Evolutionary conservation across 92 coral and sea anemone species (phyloP).

Genomic region (Ricordea florida): DNA sequence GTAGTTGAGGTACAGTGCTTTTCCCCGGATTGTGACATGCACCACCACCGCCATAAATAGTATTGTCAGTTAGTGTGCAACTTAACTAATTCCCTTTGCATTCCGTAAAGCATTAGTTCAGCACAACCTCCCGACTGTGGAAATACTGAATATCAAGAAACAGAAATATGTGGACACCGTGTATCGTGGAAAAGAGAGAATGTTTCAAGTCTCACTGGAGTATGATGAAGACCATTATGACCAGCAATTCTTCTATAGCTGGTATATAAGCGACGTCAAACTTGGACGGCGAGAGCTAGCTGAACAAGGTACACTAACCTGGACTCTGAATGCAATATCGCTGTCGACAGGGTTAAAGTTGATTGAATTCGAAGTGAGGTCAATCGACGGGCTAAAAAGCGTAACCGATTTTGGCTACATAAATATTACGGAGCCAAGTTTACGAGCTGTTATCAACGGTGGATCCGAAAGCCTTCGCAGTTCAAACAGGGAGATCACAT

Average conservation of each 20-base stretch:
- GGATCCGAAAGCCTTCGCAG: not conserved
- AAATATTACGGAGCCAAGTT: not conserved
- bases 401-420: constrained; percentile 7
- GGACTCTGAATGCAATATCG: not conserved
- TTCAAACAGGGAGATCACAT: not conserved
- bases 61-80: no score
- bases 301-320: not conserved
- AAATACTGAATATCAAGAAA: no score
- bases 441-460: not conserved
- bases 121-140: no score
- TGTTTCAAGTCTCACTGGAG: not conserved
- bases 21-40: no score
- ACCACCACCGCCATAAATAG: no score
- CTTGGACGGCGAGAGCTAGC: not conserved
- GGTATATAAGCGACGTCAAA: constrained; percentile 8
- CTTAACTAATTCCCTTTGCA: no score
- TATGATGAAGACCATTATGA: not conserved
- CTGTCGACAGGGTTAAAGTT: not conserved
- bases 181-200: not conserved
- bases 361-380: constrained; percentile 4
- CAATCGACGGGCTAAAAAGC: not conserved
- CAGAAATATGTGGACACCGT: no score
- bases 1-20: no score
- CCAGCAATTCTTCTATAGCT: not conserved
- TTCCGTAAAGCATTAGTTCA: no score